Evolutionary conservation across 2,888 invertebrate species (phyloP).

Genomic region (Zele albiditarsus): DNA sequence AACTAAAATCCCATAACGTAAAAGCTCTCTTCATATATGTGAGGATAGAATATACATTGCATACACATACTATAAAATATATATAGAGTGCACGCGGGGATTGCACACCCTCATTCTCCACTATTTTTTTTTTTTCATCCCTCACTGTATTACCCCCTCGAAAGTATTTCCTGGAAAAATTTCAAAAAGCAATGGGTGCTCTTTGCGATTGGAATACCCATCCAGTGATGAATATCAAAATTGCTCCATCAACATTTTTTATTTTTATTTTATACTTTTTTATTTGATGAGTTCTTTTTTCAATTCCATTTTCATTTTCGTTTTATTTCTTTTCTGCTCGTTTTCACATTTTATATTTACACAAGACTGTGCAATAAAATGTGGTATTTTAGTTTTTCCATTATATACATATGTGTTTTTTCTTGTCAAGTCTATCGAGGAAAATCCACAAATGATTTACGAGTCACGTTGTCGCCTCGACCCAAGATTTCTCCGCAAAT

Average conservation of each 20-base stretch:
- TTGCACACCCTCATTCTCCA: neutral
- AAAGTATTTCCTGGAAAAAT: slow-evolving; percentile 50
- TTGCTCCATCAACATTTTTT: slow-evolving; percentile 15
- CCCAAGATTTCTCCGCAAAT: slow-evolving; percentile 43
- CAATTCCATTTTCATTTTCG: no score
- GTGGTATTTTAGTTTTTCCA: neutral
- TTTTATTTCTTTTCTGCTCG: no score
- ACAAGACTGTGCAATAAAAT: slow-evolving; percentile 3
- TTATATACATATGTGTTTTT: slow-evolving; percentile 8
- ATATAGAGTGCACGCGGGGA: neutral
- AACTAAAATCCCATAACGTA: neutral
- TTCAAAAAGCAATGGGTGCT: slow-evolving; percentile 62
- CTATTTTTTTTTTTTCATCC: slow-evolving; percentile 15
- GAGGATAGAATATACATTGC: neutral
- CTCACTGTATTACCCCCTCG: neutral
- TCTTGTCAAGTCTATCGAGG: slow-evolving; percentile 34
- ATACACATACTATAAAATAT: neutral
- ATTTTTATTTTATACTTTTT: slow-evolving; percentile 9
- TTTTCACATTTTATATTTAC: neutral
- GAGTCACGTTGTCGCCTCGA: slow-evolving; percentile 40
- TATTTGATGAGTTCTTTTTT: no score
- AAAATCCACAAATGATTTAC: slow-evolving; percentile 47
- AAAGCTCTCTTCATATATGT: slow-evolving; percentile 34
- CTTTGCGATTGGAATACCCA: slow-evolving; percentile 59
- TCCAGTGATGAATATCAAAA: slow-evolving; percentile 44